Percentiles rank a stretch among this genome's conserved stretches.
These are phyloP conservation scores for Xiphydria camelus DNA, from an alignment of 2,888 invertebrate genomes.

Conservation along the genomic window DNA sequence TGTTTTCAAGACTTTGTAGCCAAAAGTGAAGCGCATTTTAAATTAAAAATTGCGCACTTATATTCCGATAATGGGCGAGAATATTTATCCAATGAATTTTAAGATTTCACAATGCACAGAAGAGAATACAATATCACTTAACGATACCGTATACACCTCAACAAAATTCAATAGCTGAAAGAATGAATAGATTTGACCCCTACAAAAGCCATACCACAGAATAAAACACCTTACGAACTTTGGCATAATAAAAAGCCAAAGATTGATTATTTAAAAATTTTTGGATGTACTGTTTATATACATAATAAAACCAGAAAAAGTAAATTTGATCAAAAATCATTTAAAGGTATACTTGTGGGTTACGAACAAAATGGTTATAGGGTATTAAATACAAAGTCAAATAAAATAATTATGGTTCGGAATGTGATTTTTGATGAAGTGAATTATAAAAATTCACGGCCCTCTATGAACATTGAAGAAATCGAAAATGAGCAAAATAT, in stretches of 20 bases:
- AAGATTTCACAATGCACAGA: neutral
- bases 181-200: constrained; percentile 11
- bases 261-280: constrained; percentile 15
- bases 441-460: too few relatives aligned
- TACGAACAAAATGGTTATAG: too few relatives aligned
- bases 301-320: too few relatives aligned
- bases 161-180: constrained; percentile 20
- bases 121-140: constrained; percentile 6
- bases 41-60: too few relatives aligned
- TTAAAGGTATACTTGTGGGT: constrained; percentile 12
- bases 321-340: constrained; percentile 17
- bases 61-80: constrained; percentile 27
- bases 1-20: constrained; percentile 25
- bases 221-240: constrained; percentile 18
- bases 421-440: constrained; percentile 16
- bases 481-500: too few relatives aligned
- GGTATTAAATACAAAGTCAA: constrained; percentile 6
- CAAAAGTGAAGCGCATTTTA: too few relatives aligned
- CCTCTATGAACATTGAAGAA: too few relatives aligned
- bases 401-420: constrained; percentile 9
- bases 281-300: too few relatives aligned
- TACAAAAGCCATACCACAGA: constrained; percentile 6
- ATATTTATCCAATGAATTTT: neutral
- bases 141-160: constrained; percentile 18
- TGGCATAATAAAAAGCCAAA: constrained; percentile 18